Evolutionary conservation across 2,888 invertebrate genomes (phyloP), one percentile per base, ranked within the genome.

Genomic region (Lycocerus yunnanus): DNA sequence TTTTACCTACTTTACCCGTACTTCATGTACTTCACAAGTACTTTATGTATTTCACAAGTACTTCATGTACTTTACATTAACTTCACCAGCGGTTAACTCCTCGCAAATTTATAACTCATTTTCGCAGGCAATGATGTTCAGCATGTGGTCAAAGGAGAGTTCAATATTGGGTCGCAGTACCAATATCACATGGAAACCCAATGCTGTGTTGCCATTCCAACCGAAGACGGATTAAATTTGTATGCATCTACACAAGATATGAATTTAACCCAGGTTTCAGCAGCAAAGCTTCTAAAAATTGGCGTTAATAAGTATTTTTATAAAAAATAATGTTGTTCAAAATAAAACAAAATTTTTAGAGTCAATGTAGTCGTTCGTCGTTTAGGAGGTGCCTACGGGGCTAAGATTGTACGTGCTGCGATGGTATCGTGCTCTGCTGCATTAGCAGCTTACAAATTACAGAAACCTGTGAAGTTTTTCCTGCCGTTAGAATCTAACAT

Each of bases 371-470:
- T 88, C 61, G 93, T 95, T 0, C 89, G 91, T 5, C 91, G 96
- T 58, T 80, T 96, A 3, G 97, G 97, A 2, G 97, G 97, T 10
- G 94, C 88, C 0, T 97, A 93, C 83, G 97, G 97, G 0, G 90
- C 89, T 0, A 97, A 97, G 85, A 91, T 95, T 69, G 89, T 91
- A 0, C 89, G 95, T 6, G 85, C 90, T 5, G 85, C 88, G 11
- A 87, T 90, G 10, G 84, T 91, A 0, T 90, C 93, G 0, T 89
- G 91, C 18, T 93, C 93, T 0, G 91, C 93, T 74, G 92, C 94
- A 0, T 82, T 97, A 11, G 95, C 92, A 0, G 91, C 93, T 0
- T 85, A 90, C 77, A 89, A 90, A 63, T 85, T 92, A 66, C 88
- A 90, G 83, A 84, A 87, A 61, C 94, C 96, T 0, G 92, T 94